Evolutionary conservation across 2,888 invertebrate genomes (phyloP).

Genomic region (Actias luna): DNA sequence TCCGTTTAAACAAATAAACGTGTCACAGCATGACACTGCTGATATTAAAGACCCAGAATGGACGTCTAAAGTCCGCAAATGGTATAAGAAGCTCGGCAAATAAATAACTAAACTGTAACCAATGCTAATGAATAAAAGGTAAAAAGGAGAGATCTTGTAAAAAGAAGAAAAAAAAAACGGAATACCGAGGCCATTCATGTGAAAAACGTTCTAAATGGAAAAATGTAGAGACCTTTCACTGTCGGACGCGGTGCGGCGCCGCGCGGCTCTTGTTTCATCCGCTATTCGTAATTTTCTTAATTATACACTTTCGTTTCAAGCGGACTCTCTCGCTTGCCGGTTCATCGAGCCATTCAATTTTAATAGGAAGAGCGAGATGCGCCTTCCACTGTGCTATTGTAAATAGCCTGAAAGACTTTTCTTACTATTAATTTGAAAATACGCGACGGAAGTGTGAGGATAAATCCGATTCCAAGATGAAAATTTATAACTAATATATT

Average conservation of each 20-base stretch:
- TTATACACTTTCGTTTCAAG: constrained; percentile 41
- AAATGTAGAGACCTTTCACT: constrained; percentile 26
- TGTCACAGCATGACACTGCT: too few relatives aligned
- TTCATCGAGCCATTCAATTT: neutral
- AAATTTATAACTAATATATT: too few relatives aligned
- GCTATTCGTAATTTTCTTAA: constrained; percentile 57
- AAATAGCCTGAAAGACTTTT: neutral
- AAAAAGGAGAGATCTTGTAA: neutral
- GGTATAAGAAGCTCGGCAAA: neutral
- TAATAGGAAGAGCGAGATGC: constrained; percentile 17
- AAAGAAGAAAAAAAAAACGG: neutral
- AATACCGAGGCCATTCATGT: constrained; percentile 17
- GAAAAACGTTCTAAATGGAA: constrained; percentile 22
- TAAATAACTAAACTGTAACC: constrained; percentile 1
- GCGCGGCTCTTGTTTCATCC: constrained; percentile 45
- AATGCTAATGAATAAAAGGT: neutral
- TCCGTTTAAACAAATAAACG: too few relatives aligned
- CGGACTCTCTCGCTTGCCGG: neutral
- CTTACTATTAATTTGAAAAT: neutral
- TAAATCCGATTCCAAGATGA: neutral
- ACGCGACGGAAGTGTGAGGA: neutral
- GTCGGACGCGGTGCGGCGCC: constrained; percentile 16
- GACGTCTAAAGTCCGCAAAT: neutral
- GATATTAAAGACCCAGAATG: too few relatives aligned
- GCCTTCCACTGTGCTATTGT: neutral